Base-by-base conservation (phyloP, 2,113 vertebrate species). In the Pongo pygmaeus region DNA sequence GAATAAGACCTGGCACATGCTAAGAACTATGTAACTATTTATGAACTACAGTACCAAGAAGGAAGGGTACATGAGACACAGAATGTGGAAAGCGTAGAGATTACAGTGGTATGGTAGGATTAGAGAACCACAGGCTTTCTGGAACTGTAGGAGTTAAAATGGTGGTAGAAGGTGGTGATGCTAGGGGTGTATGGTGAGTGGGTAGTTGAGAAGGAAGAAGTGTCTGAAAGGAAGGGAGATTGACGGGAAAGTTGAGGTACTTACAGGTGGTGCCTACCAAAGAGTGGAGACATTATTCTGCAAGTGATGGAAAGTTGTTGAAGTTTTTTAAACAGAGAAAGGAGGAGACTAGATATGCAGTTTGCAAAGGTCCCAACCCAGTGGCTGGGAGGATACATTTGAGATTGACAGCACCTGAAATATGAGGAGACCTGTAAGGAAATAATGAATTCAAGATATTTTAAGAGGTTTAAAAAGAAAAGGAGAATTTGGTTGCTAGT, bases 261-360 rank as follows among this genome's bases (percentile, higher is more conserved):
- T 46, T 32, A 35, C 11, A 50, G 83, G 64, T 69, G 69, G 25
- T 4, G 5, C 30, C 30, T 74, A 22, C 6, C 8, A 5, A 69
- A 22, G 50, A 46, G 52, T 78, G 27, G 20, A 18, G 46, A 74
- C 16, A 20, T 27, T 14, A n/a, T 67, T 87, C 22, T 43, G 1
- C 79, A 79, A 84, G 61, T 72, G 75, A 74, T 89, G 52, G 12
- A 27, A 90, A 84, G 35, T 35, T 93, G 72, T n/a, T 46, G 25
- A 70, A 16, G 32, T 35, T 43, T 91, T 97, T 87, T 40, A 81
- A 91, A 57, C 14, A 88, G 48, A 20, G 8, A 67, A 23, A 3
- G 5, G 55, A n/a, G 10, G 35, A 93, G 25, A 69, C 79, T 84
- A 85, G 35, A 23, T 48, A 2, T 10, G 2, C 3, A 43, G 13